Evolutionary conservation across 2,797 vertebrate genomes (phyloP).

Genomic region (Hybognathus amarus): DNA sequence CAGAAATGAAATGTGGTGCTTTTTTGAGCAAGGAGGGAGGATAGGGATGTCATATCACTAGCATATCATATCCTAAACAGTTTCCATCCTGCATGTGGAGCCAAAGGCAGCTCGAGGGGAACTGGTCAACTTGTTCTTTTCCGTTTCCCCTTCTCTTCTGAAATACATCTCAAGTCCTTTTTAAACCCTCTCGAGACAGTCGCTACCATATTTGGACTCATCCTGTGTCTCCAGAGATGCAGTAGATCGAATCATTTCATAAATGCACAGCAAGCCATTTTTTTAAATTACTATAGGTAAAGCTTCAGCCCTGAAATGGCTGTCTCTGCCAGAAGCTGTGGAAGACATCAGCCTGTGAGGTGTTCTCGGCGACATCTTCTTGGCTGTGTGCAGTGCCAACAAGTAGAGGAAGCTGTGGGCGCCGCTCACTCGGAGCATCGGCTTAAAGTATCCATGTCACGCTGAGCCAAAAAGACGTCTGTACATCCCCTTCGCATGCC

Average conservation of each 20-base stretch:
- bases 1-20: conserved; percentile 56
- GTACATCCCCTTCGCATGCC: conserved; percentile 37
- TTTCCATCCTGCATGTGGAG: conserved; percentile 60
- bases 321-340: conserved; percentile 43
- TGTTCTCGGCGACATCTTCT: conserved; percentile 68
- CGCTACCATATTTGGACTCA: conserved; percentile 27
- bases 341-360: conserved; percentile 57
- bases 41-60: conserved; percentile 60
- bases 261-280: neutral
- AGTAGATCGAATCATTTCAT: neutral
- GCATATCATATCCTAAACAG: conserved; percentile 57
- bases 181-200: conserved; percentile 12
- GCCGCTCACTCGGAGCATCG: conserved; percentile 60
- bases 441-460: conserved; percentile 61
- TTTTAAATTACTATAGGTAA: neutral
- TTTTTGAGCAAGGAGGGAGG: conserved; percentile 54
- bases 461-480: conserved; percentile 42
- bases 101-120: conserved; percentile 55
- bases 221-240: neutral
- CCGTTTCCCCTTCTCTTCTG: conserved; percentile 47
- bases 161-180: conserved; percentile 39
- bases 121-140: conserved; percentile 54
- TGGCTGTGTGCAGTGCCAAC: conserved; percentile 66
- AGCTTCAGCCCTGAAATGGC: neutral
- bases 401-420: conserved; percentile 65